Evolutionary conservation across 1,140 invertebrate species (phyloP).

Genomic region (Melipona quadrifasciata): DNA sequence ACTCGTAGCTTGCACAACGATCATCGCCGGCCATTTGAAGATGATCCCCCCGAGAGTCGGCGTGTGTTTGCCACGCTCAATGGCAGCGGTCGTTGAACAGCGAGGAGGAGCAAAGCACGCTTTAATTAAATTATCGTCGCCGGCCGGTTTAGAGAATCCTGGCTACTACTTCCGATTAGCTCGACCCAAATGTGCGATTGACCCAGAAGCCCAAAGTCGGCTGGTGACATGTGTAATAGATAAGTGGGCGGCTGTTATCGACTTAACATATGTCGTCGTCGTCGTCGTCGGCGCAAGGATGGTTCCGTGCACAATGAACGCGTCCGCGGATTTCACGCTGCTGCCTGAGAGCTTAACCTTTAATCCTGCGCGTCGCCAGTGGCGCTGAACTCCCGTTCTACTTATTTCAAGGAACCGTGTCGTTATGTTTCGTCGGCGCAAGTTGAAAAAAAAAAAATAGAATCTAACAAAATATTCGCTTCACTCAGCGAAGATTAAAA

Average conservation of each 20-base stretch:
- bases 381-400: too few species aligned
- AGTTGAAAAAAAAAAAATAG: too few species aligned
- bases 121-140: constrained; percentile 54
- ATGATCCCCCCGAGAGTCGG: neutral
- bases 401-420: too few species aligned
- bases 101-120: neutral
- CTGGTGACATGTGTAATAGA: constrained; percentile 64
- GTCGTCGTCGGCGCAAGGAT: constrained; percentile 7
- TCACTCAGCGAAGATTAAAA: too few species aligned
- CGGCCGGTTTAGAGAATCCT: constrained; percentile 27
- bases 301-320: constrained; percentile 6
- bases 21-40: neutral
- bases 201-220: constrained; percentile 61
- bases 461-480: too few species aligned
- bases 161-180: constrained; percentile 50
- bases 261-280: constrained; percentile 55
- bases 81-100: neutral
- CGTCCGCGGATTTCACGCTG: neutral
- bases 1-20: neutral
- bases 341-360: neutral
- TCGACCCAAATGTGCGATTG: constrained; percentile 62
- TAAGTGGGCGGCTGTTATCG: constrained; percentile 66
- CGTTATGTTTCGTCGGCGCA: too few species aligned
- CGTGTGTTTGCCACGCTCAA: constrained; percentile 11
- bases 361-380: neutral